A percentile compares a stretch with the other conserved stretches of the same genome.
Evolutionary conservation across 2,888 invertebrate species (phyloP).

Genomic region (Synergus japonicus): DNA sequence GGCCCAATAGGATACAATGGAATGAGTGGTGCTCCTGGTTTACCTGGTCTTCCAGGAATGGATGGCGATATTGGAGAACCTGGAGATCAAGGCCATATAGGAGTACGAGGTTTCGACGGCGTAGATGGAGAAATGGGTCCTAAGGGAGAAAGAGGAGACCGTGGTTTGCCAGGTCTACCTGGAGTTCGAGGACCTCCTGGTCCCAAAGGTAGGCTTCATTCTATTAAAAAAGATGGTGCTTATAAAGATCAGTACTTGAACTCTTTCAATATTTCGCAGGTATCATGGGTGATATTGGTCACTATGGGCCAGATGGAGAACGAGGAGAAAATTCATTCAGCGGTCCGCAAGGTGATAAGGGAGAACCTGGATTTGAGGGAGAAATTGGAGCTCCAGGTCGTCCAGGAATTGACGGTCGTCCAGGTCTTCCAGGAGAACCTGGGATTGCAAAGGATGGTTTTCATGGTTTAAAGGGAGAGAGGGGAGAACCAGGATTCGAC

Average conservation of each 20-base stretch:
- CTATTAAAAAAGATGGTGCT: too few relatives aligned
- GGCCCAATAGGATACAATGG: conserved; percentile 76
- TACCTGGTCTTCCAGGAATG: conserved; percentile 79
- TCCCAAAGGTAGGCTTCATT: conserved; percentile 54
- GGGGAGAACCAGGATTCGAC: conserved; percentile 72
- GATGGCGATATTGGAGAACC: conserved; percentile 81
- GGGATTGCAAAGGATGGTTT: conserved; percentile 77
- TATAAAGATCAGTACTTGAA: not conserved
- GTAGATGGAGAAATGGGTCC: conserved; percentile 85
- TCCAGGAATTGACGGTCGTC: conserved; percentile 84
- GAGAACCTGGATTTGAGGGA: conserved; percentile 84
- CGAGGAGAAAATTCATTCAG: conserved; percentile 82
- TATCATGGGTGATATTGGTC: conserved; percentile 82
- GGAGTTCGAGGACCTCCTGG: conserved; percentile 83
- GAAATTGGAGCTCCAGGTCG: conserved; percentile 85
- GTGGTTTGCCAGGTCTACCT: conserved; percentile 82
- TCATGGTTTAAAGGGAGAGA: conserved; percentile 61
- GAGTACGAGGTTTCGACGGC: conserved; percentile 74
- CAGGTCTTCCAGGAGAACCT: conserved; percentile 83
- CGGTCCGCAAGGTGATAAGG: conserved; percentile 86
- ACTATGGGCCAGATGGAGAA: conserved; percentile 81
- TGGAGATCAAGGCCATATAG: conserved; percentile 83
- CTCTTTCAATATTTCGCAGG: conserved; percentile 76
- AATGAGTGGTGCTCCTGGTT: conserved; percentile 76
- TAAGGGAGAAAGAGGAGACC: conserved; percentile 85